Evolutionary conservation across 2,888 invertebrate genomes (phyloP).

Genomic region (Hecatera dysodea): DNA sequence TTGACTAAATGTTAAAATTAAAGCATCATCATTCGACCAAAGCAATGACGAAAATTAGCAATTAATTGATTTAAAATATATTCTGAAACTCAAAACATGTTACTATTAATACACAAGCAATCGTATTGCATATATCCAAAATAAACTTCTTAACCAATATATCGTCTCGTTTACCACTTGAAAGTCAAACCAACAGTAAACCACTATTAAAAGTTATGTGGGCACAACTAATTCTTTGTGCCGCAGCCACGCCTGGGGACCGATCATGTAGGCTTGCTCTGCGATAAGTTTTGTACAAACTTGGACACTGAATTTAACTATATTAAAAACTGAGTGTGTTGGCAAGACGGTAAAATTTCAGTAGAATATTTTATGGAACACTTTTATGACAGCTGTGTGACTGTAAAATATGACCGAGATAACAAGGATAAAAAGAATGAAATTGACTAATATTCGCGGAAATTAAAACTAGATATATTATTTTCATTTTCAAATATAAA

Average conservation of each 20-base stretch:
- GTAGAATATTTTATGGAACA: neutral
- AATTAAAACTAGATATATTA: too few species aligned
- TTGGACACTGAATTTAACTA: conserved; percentile 1
- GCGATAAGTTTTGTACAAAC: conserved; percentile 17
- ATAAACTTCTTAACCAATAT: neutral
- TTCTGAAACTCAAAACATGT: too few species aligned
- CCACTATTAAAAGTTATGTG: conserved; percentile 51
- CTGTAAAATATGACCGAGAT: too few species aligned
- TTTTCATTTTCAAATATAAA: too few species aligned
- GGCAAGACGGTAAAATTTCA: neutral
- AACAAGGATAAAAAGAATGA: too few species aligned
- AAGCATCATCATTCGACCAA: too few species aligned
- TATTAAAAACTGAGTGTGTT: neutral
- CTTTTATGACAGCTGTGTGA: neutral
- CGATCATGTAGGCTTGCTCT: conserved; percentile 18
- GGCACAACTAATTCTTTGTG: conserved; percentile 26
- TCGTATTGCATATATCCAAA: too few species aligned
- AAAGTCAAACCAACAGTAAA: conserved; percentile 26
- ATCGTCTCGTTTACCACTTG: neutral
- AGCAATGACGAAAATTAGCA: too few species aligned
- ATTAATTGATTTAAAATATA: neutral
- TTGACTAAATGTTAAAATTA: too few species aligned
- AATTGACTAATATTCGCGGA: too few species aligned
- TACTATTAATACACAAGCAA: too few species aligned
- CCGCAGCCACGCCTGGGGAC: conserved; percentile 24